These are phyloP conservation scores for Ectemnius continuus DNA, from an alignment of 2,888 invertebrate species.

Conservation along the genomic window DNA sequence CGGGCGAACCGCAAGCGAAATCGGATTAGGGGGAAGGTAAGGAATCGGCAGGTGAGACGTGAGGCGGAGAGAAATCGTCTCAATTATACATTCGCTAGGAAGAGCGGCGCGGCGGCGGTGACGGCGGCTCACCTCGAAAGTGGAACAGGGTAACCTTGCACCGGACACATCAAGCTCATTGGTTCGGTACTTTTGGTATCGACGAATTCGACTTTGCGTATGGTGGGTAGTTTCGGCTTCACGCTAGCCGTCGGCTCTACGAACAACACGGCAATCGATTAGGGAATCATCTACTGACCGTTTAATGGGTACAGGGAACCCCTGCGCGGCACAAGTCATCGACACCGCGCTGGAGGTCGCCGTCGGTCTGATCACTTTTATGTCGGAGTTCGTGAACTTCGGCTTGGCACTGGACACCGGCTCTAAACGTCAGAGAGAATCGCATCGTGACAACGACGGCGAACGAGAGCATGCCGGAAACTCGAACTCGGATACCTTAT, in stretches of 20 bases:
- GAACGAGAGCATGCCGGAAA: not conserved
- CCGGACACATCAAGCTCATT: constrained; percentile 83
- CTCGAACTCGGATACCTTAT: not conserved
- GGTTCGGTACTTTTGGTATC: constrained; percentile 61
- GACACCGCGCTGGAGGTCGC: constrained; percentile 72
- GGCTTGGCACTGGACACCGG: constrained; percentile 86
- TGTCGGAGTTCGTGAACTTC: constrained; percentile 82
- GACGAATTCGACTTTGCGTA: constrained; percentile 75
- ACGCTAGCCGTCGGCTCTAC: constrained; percentile 73
- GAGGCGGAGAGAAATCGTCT: constrained; percentile 3
- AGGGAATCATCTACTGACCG: constrained; percentile 67
- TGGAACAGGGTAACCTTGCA: constrained; percentile 86
- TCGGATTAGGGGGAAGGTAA: not conserved
- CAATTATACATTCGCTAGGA: constrained; percentile 21
- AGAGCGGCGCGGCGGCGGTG: not conserved
- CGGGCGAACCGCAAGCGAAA: not conserved
- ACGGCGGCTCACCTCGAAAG: constrained; percentile 70
- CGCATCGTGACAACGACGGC: too few relatives aligned
- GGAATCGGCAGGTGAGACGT: too few relatives aligned
- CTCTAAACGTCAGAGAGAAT: constrained; percentile 77
- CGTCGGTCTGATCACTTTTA: constrained; percentile 73
- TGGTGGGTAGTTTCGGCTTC: constrained; percentile 72
- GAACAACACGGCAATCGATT: not conserved
- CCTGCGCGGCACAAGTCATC: constrained; percentile 81
- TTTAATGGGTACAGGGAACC: constrained; percentile 79